phyloP scores from a whole-genome alignment of 1,140 invertebrate genomes.

The Drosophila lini region DNA sequence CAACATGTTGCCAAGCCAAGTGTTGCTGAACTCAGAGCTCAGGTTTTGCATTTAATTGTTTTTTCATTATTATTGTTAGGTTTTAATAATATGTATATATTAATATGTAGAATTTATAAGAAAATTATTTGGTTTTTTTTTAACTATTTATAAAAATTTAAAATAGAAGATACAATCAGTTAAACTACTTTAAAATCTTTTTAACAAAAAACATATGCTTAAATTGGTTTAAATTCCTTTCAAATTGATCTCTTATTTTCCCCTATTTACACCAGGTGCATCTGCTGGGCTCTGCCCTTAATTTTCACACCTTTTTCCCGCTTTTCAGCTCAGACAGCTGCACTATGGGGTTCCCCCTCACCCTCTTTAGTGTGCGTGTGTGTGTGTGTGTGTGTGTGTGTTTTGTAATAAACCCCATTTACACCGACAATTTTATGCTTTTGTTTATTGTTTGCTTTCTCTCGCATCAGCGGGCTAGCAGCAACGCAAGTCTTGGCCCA shows the following conservation, averaged over 20 bases:
- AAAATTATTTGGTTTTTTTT: too few relatives aligned
- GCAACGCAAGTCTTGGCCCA: conserved; percentile 13
- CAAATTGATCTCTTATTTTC: too few relatives aligned
- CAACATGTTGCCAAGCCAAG: conserved; percentile 22
- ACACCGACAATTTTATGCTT: conserved; percentile 60
- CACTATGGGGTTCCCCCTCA: conserved; percentile 34
- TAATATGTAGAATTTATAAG: not conserved
- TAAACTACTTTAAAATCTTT: not conserved
- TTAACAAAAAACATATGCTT: too few relatives aligned
- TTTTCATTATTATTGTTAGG: not conserved
- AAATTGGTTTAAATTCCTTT: too few relatives aligned
- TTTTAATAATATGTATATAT: not conserved
- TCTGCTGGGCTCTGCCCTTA: conserved; percentile 2
- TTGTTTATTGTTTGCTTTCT: conserved; percentile 60
- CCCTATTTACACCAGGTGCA: conserved; percentile 1
- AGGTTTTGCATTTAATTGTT: not conserved
- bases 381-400: conserved; percentile 18
- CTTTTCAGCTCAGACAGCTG: conserved; percentile 52
- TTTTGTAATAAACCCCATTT: conserved; percentile 75
- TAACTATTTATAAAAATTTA: too few relatives aligned
- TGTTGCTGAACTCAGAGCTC: not conserved
- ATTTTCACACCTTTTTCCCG: conserved; percentile 54
- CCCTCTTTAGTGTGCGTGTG: not conserved
- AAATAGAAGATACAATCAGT: not conserved
- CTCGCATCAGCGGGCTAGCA: conserved; percentile 23